These are phyloP conservation scores for Mnemiopsis leidyi DNA, from an alignment of 37 sponge, comb jelly and placozoan genomes.

Conservation along the genomic window DNA sequence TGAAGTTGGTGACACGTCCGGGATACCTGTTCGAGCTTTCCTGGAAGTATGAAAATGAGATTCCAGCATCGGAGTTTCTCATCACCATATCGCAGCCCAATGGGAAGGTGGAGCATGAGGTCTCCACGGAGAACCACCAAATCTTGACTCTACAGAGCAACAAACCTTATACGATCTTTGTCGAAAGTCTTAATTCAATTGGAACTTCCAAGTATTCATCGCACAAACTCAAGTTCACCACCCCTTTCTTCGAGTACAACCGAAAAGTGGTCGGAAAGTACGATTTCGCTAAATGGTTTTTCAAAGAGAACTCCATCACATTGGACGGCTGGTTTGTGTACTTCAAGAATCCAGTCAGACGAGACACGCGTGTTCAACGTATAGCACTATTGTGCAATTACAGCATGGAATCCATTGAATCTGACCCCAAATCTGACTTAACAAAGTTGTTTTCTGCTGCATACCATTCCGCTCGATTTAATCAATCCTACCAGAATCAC, in stretches of 20 bases:
- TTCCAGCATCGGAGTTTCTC: constrained; percentile 4
- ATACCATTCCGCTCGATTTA: neutral
- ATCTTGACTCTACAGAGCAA: neutral
- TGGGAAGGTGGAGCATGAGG: neutral
- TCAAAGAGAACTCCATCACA: neutral
- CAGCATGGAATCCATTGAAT: neutral
- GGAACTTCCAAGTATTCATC: neutral
- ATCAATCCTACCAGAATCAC: neutral
- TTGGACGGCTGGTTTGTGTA: neutral
- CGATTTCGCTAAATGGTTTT: constrained; percentile 1
- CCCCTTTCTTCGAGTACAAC: neutral
- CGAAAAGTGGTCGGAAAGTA: neutral
- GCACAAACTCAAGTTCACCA: neutral
- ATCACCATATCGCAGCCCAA: neutral
- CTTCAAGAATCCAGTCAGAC: neutral
- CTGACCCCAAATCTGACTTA: neutral
- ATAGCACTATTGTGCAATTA: neutral
- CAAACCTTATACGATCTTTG: neutral
- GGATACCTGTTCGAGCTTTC: neutral
- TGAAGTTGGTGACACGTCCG: neutral
- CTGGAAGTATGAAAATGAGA: neutral
- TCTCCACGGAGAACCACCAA: neutral
- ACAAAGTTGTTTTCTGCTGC: neutral
- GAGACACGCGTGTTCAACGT: neutral
- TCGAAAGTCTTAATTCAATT: neutral